Percentiles rank a stretch among this genome's conserved stretches.
These are phyloP conservation scores for Rhagologus leucostigma DNA, from an alignment of 2,113 vertebrate species.

Conservation along the genomic window DNA sequence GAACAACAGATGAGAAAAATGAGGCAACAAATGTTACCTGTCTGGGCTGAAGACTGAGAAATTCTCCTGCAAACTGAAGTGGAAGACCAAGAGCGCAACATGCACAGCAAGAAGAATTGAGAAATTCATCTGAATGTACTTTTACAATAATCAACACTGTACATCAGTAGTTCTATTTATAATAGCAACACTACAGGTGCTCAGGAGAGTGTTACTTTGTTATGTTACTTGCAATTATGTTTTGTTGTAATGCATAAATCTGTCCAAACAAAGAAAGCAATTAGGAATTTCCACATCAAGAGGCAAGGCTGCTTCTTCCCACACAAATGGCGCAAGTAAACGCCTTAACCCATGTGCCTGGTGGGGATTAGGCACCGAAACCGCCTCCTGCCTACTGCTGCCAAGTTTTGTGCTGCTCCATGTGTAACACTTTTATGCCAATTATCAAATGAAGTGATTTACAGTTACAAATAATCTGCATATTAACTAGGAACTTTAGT, in stretches of 20 bases:
- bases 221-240: conserved; percentile 22
- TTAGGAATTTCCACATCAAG: conserved; percentile 39
- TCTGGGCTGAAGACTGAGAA: neutral
- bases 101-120: accelerated
- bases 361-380: neutral
- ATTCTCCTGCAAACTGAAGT: neutral
- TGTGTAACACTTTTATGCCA: neutral
- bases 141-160: neutral
- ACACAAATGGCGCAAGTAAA: neutral
- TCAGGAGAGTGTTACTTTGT: neutral
- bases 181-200: conserved; percentile 18
- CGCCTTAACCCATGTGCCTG: neutral
- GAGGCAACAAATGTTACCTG: neutral
- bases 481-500: neutral
- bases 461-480: neutral
- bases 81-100: neutral
- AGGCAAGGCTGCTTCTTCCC: conserved; percentile 33
- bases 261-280: conserved; percentile 47
- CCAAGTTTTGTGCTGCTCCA: conserved; percentile 22
- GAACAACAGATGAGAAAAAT: neutral
- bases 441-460: conserved; percentile 24
- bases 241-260: conserved; percentile 4
- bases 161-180: neutral
- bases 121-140: neutral
- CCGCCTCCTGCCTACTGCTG: neutral